phyloP scores from a whole-genome alignment of 2,888 invertebrate species.

The Yponomeuta sedellus region DNA sequence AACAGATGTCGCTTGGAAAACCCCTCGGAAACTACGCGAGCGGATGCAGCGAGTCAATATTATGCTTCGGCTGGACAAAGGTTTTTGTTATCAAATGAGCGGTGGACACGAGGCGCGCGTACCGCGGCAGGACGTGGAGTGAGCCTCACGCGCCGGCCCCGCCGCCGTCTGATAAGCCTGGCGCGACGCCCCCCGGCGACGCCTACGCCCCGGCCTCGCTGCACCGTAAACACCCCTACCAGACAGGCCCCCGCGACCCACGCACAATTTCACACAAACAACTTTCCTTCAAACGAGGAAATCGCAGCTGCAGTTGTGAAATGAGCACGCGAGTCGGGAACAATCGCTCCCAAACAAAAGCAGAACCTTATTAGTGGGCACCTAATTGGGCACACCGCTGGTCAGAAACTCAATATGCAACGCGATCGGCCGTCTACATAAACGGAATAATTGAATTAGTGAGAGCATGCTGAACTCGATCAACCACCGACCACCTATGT shows the following conservation, averaged over 20 bases:
- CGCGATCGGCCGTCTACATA: slow-evolving; percentile 61
- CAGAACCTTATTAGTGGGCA: slow-evolving; percentile 65
- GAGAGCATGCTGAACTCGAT: slow-evolving; percentile 51
- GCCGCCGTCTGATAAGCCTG: slow-evolving; percentile 75
- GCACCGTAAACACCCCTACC: slow-evolving; percentile 51
- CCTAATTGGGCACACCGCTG: slow-evolving; percentile 65
- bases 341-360: slow-evolving; percentile 63
- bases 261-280: slow-evolving; percentile 67
- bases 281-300: slow-evolving; percentile 71
- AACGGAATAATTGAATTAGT: slow-evolving; percentile 71
- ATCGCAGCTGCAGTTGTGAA: slow-evolving; percentile 48
- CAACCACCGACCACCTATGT: slow-evolving; percentile 42
- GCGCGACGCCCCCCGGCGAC: slow-evolving; percentile 75
- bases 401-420: slow-evolving; percentile 68
- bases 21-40: slow-evolving; percentile 65
- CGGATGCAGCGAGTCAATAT: slow-evolving; percentile 67
- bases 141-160: slow-evolving; percentile 70
- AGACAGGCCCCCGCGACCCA: slow-evolving; percentile 65
- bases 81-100: slow-evolving; percentile 71
- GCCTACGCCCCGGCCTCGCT: slow-evolving; percentile 71
- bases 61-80: slow-evolving; percentile 73
- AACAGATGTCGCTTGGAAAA: slow-evolving; percentile 70
- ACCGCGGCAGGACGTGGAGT: slow-evolving; percentile 65
- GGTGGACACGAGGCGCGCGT: slow-evolving; percentile 60
- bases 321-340: slow-evolving; percentile 38